A percentile compares a stretch with the other conserved stretches of the same genome.
These are phyloP conservation scores for Myotis vivesi DNA, from an alignment of 2,797 vertebrate genomes.

Conservation along the genomic window DNA sequence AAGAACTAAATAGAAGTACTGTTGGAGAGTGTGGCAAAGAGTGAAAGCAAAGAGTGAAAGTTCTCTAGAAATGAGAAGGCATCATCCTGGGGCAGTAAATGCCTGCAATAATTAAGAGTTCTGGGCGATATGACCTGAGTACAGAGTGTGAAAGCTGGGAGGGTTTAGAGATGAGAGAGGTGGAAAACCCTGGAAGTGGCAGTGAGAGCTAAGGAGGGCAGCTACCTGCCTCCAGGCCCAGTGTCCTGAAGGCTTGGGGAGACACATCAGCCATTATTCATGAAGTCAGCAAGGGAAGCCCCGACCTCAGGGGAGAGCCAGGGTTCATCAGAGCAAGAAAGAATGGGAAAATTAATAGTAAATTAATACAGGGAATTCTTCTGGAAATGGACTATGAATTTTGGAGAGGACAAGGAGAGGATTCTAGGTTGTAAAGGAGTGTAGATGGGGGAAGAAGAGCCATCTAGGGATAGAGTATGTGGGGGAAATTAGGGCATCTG, in stretches of 20 bases:
- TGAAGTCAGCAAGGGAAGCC: not conserved
- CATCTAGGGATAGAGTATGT: not conserved
- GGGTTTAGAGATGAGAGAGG: not conserved
- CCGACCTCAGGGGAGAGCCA: not conserved
- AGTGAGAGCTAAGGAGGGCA: not conserved
- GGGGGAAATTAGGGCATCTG: not conserved
- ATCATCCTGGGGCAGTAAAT: not conserved
- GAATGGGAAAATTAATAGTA: not conserved
- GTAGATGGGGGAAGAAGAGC: not conserved
- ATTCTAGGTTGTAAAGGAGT: not conserved
- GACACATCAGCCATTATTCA: not conserved
- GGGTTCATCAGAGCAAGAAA: not conserved
- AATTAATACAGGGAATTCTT: not conserved
- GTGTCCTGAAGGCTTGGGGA: not conserved
- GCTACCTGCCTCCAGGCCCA: not conserved
- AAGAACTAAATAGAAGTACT: not conserved
- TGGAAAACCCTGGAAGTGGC: not conserved
- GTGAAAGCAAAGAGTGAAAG: not conserved
- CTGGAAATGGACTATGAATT: not conserved
- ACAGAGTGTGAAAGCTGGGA: not conserved
- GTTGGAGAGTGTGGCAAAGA: not conserved
- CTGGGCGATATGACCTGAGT: not conserved
- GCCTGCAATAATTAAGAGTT: not conserved
- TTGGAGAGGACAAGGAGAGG: not conserved
- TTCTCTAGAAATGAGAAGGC: not conserved